Conservation (phyloP, 2,888 invertebrate species). For the Agelastica alni region DNA sequence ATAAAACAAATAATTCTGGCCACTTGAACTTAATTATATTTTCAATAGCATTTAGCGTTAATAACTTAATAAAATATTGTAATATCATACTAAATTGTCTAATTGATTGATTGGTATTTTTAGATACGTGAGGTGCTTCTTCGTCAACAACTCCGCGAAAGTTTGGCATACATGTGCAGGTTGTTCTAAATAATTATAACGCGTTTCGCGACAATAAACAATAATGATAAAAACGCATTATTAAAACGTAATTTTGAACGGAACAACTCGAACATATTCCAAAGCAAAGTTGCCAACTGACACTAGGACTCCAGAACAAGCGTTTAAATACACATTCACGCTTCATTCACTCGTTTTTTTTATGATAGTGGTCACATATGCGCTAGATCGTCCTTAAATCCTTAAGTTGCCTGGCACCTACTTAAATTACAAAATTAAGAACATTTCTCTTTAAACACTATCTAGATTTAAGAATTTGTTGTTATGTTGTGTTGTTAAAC, state of each 20-base stretch:
- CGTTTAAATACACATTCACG: conserved; percentile 51
- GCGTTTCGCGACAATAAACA: no score
- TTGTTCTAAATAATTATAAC: background rate
- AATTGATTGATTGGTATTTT: conserved; percentile 42
- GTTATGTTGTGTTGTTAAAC: no score
- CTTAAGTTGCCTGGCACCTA: conserved; percentile 37
- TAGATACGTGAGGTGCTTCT: conserved; percentile 33
- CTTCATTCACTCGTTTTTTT: conserved; percentile 34
- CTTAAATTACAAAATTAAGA: no score
- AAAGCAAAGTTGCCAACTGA: conserved; percentile 42
- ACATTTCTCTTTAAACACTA: no score
- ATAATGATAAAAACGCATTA: background rate
- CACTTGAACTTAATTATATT: conserved; percentile 36
- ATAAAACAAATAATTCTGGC: conserved; percentile 27
- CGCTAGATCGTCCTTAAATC: conserved; percentile 55
- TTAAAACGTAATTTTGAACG: background rate
- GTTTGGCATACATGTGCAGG: conserved; percentile 2
- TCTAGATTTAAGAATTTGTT: background rate
- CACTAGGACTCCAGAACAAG: conserved; percentile 55
- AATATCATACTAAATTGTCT: conserved; percentile 37
- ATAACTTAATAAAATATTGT: conserved; percentile 39
- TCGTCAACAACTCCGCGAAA: conserved; percentile 31
- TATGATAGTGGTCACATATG: conserved; percentile 36
- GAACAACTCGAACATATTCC: background rate
- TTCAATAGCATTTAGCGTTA: conserved; percentile 35